These are phyloP conservation scores for Cerceris rybyensis DNA, from an alignment of 2,888 invertebrate species.

Conservation along the genomic window DNA sequence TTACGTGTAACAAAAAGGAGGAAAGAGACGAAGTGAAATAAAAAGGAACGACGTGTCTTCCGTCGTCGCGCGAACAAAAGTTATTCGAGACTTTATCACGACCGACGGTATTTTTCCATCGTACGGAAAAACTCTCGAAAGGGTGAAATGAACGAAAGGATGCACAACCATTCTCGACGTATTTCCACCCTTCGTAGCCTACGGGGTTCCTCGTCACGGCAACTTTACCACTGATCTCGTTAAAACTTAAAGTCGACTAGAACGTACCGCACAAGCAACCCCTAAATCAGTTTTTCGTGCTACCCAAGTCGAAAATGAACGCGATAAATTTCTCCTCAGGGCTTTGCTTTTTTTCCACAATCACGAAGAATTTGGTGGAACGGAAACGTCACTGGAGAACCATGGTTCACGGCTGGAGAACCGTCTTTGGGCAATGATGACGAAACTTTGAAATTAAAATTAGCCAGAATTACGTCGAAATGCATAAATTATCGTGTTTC, in stretches of 20 bases:
- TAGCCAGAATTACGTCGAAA: neutral
- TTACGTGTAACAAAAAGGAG: no score
- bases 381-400: constrained; percentile 25
- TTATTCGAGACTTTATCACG: neutral
- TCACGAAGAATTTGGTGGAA: constrained; percentile 20
- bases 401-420: constrained; percentile 23
- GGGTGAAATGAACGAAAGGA: constrained; percentile 12
- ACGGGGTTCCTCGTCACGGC: constrained; percentile 41
- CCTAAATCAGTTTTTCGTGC: constrained; percentile 43
- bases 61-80: neutral
- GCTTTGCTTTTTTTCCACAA: constrained; percentile 1
- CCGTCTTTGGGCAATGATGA: neutral
- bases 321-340: constrained; percentile 57
- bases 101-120: neutral
- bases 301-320: constrained; percentile 31
- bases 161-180: constrained; percentile 15
- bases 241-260: constrained; percentile 58
- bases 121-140: neutral
- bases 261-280: constrained; percentile 28
- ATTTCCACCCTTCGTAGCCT: constrained; percentile 9
- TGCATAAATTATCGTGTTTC: constrained; percentile 8
- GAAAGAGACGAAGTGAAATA: no score
- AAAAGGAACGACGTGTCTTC: no score
- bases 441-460: neutral
- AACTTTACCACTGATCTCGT: constrained; percentile 60